Conservation (phyloP, 2,113 vertebrate genomes). For the Podiceps cristatus region DNA sequence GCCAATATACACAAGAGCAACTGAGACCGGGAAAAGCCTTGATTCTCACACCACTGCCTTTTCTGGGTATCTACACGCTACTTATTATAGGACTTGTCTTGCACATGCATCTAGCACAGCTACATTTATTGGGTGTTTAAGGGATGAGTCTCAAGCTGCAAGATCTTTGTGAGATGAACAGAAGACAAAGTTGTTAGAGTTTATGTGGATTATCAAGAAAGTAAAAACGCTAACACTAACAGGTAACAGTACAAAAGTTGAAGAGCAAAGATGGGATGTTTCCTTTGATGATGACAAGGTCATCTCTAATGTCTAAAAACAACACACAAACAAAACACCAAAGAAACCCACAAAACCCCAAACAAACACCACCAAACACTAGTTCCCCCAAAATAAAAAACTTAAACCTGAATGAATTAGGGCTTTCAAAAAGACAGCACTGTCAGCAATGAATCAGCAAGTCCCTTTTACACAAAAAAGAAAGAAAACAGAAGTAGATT, state of each 20-base stretch:
- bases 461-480: not conserved
- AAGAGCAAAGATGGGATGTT: not conserved
- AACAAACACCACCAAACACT: not conserved
- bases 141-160: not conserved
- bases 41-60: not conserved
- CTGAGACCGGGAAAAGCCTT: not conserved
- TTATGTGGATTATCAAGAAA: not conserved
- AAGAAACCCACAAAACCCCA: too few species aligned
- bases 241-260: not conserved
- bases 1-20: not conserved
- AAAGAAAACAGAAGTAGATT: not conserved
- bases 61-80: not conserved
- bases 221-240: not conserved
- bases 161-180: not conserved
- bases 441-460: conserved; percentile 40
- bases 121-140: not conserved
- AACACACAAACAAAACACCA: not conserved
- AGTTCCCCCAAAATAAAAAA: not conserved
- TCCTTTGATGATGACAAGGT: not conserved
- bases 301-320: not conserved
- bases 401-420: not conserved
- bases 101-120: not conserved
- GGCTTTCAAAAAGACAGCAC: not conserved
- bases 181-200: not conserved
- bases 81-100: not conserved